Evolutionary conservation across 1,140 invertebrate species (phyloP).

Genomic region (Drosophila quadrilineata): DNA sequence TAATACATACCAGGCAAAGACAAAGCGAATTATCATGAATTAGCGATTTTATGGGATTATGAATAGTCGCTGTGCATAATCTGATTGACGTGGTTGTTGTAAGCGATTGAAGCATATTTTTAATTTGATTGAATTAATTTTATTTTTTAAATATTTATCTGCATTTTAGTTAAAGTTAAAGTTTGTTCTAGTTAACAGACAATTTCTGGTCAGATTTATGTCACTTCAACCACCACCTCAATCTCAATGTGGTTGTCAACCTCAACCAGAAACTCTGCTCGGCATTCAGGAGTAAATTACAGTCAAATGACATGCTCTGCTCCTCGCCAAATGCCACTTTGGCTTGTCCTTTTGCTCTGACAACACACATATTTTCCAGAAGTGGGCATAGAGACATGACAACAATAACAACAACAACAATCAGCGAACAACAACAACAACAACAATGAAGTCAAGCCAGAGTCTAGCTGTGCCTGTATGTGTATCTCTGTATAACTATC

Average conservation of each 20-base stretch:
- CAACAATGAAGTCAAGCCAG: slow-evolving; percentile 45
- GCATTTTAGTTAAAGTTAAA: no score
- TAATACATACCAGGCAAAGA: no score
- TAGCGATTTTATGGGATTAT: not conserved
- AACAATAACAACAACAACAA: slow-evolving; percentile 56
- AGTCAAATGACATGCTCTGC: slow-evolving; percentile 74
- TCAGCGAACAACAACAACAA: slow-evolving; percentile 25
- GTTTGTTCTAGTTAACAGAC: no score
- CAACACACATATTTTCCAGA: slow-evolving; percentile 73
- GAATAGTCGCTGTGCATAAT: no score
- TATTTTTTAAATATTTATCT: no score
- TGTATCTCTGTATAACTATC: no score
- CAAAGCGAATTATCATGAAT: slow-evolving; percentile 8
- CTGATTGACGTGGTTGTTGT: no score
- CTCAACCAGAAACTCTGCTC: slow-evolving; percentile 37
- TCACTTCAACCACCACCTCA: no score
- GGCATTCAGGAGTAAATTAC: slow-evolving; percentile 67
- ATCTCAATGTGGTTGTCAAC: no score
- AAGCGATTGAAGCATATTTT: no score
- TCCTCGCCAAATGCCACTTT: slow-evolving; percentile 73
- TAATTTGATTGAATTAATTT: no score
- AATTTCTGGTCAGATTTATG: no score
- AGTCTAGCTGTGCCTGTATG: slow-evolving; percentile 50
- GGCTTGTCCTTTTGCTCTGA: slow-evolving; percentile 35
- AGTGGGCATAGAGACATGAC: slow-evolving; percentile 77